Percentiles rank a stretch among this genome's conserved stretches.
Evolutionary conservation across 2,888 invertebrate species (phyloP).

Genomic region (Drosophila leonis): DNA sequence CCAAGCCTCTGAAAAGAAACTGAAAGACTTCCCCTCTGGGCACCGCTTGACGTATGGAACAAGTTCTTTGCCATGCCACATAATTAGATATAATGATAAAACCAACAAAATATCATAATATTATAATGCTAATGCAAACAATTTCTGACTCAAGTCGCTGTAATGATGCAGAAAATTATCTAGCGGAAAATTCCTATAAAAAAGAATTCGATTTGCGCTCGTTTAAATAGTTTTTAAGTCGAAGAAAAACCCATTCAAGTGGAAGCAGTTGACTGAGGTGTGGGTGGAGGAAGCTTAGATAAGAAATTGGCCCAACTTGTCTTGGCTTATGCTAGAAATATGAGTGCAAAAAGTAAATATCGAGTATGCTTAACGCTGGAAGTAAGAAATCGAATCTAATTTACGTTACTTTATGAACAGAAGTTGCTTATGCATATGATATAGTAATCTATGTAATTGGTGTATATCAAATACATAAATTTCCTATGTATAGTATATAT

Average conservation of each 20-base stretch:
- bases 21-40: background rate
- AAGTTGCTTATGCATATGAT: too few species aligned
- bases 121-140: conserved; percentile 77
- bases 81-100: conserved; percentile 79
- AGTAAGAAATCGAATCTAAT: too few species aligned
- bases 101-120: conserved; percentile 55
- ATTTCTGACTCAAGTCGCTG: conserved; percentile 47
- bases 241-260: conserved; percentile 42
- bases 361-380: too few species aligned
- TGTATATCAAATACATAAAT: too few species aligned
- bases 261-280: conserved; percentile 28
- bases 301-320: too few species aligned
- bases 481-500: too few species aligned
- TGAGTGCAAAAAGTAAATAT: too few species aligned
- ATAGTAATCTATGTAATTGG: too few species aligned
- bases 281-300: too few species aligned
- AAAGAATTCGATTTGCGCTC: conserved; percentile 38
- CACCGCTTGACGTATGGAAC: background rate
- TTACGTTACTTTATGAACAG: too few species aligned
- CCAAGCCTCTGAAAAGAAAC: conserved; percentile 64
- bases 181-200: conserved; percentile 45
- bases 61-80: conserved; percentile 49
- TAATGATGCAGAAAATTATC: conserved; percentile 69
- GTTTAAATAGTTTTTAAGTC: conserved; percentile 51
- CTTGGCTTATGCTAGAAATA: too few species aligned